Base-by-base conservation (phyloP, 2,888 invertebrate genomes). In the Drosophila anceps region DNA sequence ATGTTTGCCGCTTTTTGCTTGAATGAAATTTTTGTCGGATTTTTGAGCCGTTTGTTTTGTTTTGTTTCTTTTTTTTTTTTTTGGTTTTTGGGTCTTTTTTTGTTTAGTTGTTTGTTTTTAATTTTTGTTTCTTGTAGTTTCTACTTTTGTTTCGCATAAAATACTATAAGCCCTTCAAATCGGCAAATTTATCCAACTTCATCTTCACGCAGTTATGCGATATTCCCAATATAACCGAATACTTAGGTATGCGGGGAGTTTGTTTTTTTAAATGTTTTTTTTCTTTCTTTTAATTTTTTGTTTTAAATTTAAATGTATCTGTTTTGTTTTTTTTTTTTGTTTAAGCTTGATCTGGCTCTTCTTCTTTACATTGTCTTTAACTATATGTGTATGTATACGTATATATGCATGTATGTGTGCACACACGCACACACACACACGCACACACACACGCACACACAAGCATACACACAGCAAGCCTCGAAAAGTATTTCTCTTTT, bases 281-380 rank as follows among this genome's bases (percentile, higher is more conserved):
- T 39, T 41, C 15, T 50, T 50, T 10, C 24, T 51, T 62, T 44
- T 31, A 31, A 18, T 75, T 64, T 64, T 43, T 58, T 50, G 48
- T 20, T 62, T 31, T 62, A 50, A 37, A 61, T 67, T 59, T 41
- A 39, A 39, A 43, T 63, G 15, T 43, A n/a, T n/a, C n/a, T n/a
- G n/a, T 29, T 48, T 68, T 29, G 53, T 13, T 57, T 59, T 54
- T 15, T 54, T 7, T 66, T 39, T 62, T 43, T 33, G 44, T 64
- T 73, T 43, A 62, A 67, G 73, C 69, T 53, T 60, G 60, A 44
- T 58, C 43, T 67, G 73, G 57, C 68, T 51, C 57, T 53, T 79
- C 54, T 46, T 76, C 82, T 82, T 85, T 85, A 75, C 79, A 82
- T 82, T 84, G 76, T 71, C 71, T 76, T 86, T 86, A 82, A 86